Conservation (phyloP, 2,888 invertebrate species). For the Mylabris sibirica region DNA sequence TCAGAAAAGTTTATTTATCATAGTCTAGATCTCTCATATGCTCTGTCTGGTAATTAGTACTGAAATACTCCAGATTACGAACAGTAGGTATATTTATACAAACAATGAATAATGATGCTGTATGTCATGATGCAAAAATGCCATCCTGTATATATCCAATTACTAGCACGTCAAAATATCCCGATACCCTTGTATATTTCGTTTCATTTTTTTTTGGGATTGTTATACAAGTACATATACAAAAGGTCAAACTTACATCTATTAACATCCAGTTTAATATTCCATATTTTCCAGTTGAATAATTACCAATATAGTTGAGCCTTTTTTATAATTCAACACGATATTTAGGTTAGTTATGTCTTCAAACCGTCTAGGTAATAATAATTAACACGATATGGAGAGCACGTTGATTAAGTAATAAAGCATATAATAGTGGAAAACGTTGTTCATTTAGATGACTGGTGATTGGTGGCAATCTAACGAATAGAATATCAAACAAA, state of each 20-base stretch:
- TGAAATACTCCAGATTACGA: slow-evolving; percentile 25
- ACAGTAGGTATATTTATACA: slow-evolving; percentile 30
- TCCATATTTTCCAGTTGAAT: background rate
- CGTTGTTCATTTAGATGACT: slow-evolving; percentile 27
- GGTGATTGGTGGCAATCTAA: slow-evolving; percentile 23
- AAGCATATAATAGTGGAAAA: slow-evolving; percentile 34
- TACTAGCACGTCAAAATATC: slow-evolving; percentile 10
- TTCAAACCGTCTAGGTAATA: background rate
- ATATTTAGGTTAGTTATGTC: background rate
- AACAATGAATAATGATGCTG: slow-evolving; percentile 25
- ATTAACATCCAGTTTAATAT: background rate
- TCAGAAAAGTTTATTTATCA: slow-evolving; percentile 32
- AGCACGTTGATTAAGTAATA: slow-evolving; percentile 32
- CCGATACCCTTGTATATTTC: background rate
- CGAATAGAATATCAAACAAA: slow-evolving; percentile 36
- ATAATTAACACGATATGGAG: slow-evolving; percentile 3
- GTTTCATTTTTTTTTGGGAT: background rate
- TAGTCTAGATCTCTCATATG: slow-evolving; percentile 32
- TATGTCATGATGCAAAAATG: slow-evolving; percentile 13
- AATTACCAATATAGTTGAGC: background rate
- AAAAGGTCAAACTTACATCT: background rate
- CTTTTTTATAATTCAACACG: background rate
- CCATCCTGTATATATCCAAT: slow-evolving; percentile 4
- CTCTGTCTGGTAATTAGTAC: slow-evolving; percentile 28
- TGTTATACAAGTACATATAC: background rate